Percentiles rank a stretch among this genome's conserved stretches.
Conservation (phyloP, 1,140 invertebrate species). For the Eriosoma lanigerum region DNA sequence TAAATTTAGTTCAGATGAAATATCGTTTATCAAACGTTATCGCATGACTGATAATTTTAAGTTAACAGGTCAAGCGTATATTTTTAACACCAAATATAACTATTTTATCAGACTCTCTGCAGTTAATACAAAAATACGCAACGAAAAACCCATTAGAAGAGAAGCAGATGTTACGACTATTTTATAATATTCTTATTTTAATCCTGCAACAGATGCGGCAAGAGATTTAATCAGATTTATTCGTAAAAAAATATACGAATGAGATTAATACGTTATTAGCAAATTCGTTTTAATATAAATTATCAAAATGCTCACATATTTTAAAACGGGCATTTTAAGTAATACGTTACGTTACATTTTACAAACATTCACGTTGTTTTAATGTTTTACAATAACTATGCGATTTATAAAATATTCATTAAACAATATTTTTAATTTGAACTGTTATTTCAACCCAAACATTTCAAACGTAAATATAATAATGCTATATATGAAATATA, state of each 20-base stretch:
- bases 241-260: not conserved
- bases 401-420: too few relatives aligned
- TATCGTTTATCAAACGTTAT: not conserved
- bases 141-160: conserved; percentile 20
- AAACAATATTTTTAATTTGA: too few relatives aligned
- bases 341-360: not conserved
- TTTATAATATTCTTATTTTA: conserved; percentile 35
- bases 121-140: conserved; percentile 16
- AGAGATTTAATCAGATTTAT: conserved; percentile 8
- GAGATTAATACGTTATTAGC: not conserved
- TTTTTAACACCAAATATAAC: conserved; percentile 23
- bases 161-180: conserved; percentile 39
- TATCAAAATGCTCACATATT: not conserved
- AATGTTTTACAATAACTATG: too few relatives aligned
- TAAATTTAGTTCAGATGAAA: not conserved
- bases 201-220: not conserved
- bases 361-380: too few relatives aligned
- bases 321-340: not conserved
- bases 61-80: conserved; percentile 25
- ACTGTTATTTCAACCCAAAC: too few relatives aligned
- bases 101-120: not conserved
- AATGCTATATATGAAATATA: too few relatives aligned
- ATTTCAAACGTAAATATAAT: too few relatives aligned
- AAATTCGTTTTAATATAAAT: not conserved
- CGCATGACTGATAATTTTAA: conserved; percentile 27